A percentile compares a stretch with the other conserved stretches of the same genome.
These are phyloP conservation scores for Athalia circularis DNA, from an alignment of 2,888 invertebrate species.

Conservation along the genomic window DNA sequence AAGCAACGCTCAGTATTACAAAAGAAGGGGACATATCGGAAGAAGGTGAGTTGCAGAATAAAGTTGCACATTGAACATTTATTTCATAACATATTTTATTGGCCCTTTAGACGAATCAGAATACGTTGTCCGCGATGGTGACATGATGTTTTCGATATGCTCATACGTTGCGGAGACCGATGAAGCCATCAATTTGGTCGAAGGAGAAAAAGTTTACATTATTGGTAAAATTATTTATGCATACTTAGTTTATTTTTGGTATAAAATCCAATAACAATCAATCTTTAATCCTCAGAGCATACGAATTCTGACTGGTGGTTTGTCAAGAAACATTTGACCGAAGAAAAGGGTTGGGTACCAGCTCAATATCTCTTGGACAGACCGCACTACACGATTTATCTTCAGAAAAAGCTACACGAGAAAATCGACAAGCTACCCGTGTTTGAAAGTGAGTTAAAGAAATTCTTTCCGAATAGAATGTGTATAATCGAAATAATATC, in stretches of 20 bases:
- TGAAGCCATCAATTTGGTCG: constrained; percentile 91
- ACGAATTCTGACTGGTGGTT: constrained; percentile 96
- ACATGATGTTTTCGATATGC: constrained; percentile 88
- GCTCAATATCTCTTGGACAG: constrained; percentile 91
- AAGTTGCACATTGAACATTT: background rate
- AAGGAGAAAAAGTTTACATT: constrained; percentile 92
- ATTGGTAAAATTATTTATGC: constrained; percentile 76
- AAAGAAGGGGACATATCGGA: constrained; percentile 81
- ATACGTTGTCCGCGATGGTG: constrained; percentile 81
- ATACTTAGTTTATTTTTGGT: background rate
- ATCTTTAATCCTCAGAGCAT: constrained; percentile 77
- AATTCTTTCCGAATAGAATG: background rate
- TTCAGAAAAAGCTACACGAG: constrained; percentile 92
- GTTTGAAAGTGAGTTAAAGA: constrained; percentile 87
- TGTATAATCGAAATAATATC: background rate
- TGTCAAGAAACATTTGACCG: constrained; percentile 90
- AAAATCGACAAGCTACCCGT: constrained; percentile 94
- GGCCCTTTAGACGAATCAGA: constrained; percentile 65
- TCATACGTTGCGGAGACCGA: constrained; percentile 91
- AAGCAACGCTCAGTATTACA: constrained; percentile 83
- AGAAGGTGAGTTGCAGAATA: constrained; percentile 69
- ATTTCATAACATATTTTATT: constrained; percentile 7
- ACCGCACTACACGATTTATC: constrained; percentile 85
- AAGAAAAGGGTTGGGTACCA: constrained; percentile 96
- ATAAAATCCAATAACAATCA: constrained; percentile 11